A percentile compares a stretch with the other conserved stretches of the same genome.
phyloP scores from a whole-genome alignment of 2,797 vertebrate species.

The Poliocrania exsul region DNA sequence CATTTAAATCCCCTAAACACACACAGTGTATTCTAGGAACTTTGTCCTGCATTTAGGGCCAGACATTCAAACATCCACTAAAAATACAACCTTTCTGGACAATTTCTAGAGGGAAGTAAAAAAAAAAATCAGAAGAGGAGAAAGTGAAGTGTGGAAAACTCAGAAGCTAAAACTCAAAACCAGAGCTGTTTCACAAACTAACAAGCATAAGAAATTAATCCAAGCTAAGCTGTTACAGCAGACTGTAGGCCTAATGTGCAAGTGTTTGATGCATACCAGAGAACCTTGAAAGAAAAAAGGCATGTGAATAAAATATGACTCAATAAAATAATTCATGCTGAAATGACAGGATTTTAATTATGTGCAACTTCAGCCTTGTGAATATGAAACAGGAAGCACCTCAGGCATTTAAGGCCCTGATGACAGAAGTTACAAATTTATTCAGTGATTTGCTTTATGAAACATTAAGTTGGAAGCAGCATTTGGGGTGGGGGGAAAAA shows the following conservation, averaged over 20 bases:
- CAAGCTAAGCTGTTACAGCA: conserved; percentile 27
- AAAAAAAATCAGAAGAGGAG: neutral
- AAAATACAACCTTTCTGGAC: neutral
- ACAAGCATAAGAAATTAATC: conserved; percentile 14
- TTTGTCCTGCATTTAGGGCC: neutral
- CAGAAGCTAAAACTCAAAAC: neutral
- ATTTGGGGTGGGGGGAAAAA: neutral
- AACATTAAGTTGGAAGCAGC: neutral
- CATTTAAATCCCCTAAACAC: neutral
- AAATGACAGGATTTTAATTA: conserved; percentile 63
- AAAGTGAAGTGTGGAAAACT: neutral
- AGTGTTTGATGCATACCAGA: conserved; percentile 21
- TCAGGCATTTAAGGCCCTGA: neutral
- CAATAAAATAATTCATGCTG: conserved; percentile 65
- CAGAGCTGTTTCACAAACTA: neutral
- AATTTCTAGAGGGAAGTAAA: neutral
- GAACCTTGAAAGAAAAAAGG: conserved; percentile 36
- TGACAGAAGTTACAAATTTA: neutral
- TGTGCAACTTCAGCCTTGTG: neutral
- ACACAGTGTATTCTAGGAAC: neutral
- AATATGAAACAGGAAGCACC: conserved; percentile 52
- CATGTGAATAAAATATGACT: conserved; percentile 64
- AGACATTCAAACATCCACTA: neutral
- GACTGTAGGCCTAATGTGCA: neutral
- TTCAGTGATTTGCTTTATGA: neutral